phyloP scores from a whole-genome alignment of 30 jellyfish, hydroid and myxozoan genomes.

The Aurelia aurita complex sp. Pacific region DNA sequence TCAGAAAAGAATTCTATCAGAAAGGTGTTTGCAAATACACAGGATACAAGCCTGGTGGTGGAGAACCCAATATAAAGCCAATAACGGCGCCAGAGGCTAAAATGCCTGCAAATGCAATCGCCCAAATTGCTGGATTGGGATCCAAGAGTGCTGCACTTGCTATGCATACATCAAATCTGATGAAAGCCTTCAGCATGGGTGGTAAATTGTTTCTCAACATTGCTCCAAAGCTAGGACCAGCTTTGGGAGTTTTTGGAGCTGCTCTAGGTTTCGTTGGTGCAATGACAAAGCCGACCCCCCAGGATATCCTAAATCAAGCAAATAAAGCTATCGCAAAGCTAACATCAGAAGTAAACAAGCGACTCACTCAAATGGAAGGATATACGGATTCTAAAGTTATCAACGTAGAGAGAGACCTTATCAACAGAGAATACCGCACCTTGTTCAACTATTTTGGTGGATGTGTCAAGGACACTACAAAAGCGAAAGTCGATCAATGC shows the following conservation, averaged over 20 bases:
- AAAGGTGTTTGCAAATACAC: slow-evolving; percentile 13
- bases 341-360: slow-evolving; percentile 43
- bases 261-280: slow-evolving; percentile 32
- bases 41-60: slow-evolving; percentile 51
- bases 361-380: slow-evolving; percentile 28
- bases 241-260: slow-evolving; percentile 47
- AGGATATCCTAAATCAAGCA: slow-evolving; percentile 23
- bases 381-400: slow-evolving; percentile 31
- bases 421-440: slow-evolving; percentile 21
- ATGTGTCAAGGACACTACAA: slow-evolving; percentile 23
- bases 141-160: neutral
- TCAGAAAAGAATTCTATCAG: neutral
- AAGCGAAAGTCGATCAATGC: slow-evolving; percentile 22
- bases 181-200: slow-evolving; percentile 3
- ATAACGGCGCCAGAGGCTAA: slow-evolving; percentile 12
- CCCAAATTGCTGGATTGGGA: neutral
- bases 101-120: neutral
- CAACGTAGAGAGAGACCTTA: slow-evolving; percentile 18
- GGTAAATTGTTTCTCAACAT: slow-evolving; percentile 1
- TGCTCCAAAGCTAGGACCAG: slow-evolving; percentile 50
- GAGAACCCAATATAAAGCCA: slow-evolving; percentile 1
- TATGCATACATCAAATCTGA: neutral
- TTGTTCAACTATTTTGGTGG: slow-evolving; percentile 18
- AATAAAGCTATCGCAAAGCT: slow-evolving; percentile 50
- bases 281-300: slow-evolving; percentile 24